Conservation (phyloP, 2,113 vertebrate genomes). For the Barbus barbus region DNA sequence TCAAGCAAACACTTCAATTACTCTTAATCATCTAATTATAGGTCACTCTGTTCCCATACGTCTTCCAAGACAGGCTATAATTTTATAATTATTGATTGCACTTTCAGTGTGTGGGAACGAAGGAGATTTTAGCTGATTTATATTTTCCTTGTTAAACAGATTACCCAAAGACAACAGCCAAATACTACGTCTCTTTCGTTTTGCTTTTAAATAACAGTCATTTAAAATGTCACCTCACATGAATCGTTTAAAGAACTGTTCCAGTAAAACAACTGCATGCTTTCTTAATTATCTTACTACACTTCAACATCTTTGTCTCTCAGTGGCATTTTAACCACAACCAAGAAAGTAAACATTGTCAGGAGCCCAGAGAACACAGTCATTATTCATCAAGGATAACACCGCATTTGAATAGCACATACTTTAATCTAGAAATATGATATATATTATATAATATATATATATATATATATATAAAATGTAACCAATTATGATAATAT, state of each 20-base stretch:
- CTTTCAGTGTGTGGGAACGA: slow-evolving; percentile 3
- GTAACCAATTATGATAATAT: too few relatives aligned
- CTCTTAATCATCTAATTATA: slow-evolving; percentile 25
- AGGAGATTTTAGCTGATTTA: neutral
- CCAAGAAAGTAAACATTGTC: slow-evolving; percentile 15
- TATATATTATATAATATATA: too few relatives aligned
- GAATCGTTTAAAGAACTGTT: neutral
- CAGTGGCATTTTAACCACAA: neutral
- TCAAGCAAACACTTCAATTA: neutral
- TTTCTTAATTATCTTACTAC: slow-evolving; percentile 27
- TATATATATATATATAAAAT: too few relatives aligned
- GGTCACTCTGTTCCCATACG: neutral
- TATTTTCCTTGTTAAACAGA: slow-evolving; percentile 10
- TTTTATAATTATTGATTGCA: slow-evolving; percentile 9
- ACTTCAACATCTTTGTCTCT: neutral
- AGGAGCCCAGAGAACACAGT: slow-evolving; percentile 6
- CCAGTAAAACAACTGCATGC: neutral
- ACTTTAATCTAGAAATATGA: neutral
- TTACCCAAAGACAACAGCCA: slow-evolving; percentile 1
- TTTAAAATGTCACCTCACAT: neutral
- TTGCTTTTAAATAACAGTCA: slow-evolving; percentile 1
- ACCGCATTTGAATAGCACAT: neutral
- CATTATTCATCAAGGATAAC: slow-evolving; percentile 6
- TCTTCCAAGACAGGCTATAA: slow-evolving; percentile 6
- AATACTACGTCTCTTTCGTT: neutral